Evolutionary conservation across 2,113 vertebrate species (phyloP).

Genomic region (Polypterus bichir): DNA sequence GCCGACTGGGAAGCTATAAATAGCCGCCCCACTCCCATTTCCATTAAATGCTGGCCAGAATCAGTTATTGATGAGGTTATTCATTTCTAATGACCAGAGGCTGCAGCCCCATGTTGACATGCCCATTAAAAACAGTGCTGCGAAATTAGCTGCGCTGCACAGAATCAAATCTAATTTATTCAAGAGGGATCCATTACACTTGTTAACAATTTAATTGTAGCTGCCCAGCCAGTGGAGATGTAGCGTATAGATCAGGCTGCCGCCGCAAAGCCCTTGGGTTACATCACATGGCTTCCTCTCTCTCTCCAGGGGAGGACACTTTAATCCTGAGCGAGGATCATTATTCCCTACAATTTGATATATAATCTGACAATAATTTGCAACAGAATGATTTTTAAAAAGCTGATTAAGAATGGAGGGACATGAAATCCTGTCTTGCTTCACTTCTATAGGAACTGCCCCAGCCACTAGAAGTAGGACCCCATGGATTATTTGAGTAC

Average conservation of each 20-base stretch:
- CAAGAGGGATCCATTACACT: neutral
- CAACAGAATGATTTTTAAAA: neutral
- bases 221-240: neutral
- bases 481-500: too few species aligned
- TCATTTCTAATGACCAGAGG: neutral
- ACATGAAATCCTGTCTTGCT: too few species aligned
- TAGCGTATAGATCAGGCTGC: neutral
- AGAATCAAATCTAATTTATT: neutral
- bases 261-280: neutral
- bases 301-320: neutral
- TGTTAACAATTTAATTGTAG: neutral
- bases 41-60: conserved; percentile 4
- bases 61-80: conserved; percentile 1
- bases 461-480: too few species aligned
- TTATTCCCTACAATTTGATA: neutral
- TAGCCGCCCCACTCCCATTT: neutral
- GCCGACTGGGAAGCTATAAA: neutral
- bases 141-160: conserved; percentile 5
- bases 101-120: neutral
- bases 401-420: too few species aligned
- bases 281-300: neutral
- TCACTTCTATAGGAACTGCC: too few species aligned
- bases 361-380: neutral
- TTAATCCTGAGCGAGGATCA: neutral
- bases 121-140: neutral